Evolutionary conservation across 2,797 vertebrate species (phyloP), one percentile per base, ranked within the genome.

Genomic region (Hylomyscus alleni): DNA sequence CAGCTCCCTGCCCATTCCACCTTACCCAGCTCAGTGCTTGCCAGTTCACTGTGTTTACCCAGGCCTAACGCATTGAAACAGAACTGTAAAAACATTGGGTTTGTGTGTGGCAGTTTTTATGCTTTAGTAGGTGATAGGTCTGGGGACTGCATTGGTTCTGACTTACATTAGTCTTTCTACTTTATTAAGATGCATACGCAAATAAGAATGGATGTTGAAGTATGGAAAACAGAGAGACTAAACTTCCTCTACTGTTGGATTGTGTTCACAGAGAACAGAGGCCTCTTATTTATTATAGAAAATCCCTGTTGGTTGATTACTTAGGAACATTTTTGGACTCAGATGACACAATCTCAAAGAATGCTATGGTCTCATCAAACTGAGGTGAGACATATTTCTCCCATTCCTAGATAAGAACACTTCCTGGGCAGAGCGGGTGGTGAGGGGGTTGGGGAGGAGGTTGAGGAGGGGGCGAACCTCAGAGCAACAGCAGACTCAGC

Each of bases 321-420:
- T 67, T 81, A 84, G 54, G 34, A 89, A 22, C 90, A 50, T 75
- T 93, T 83, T 85, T 96, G 94, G 65, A 89, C 47, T 84, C 82
- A 84, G 89, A 90, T 91, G 86, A 96, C 58, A 93, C 9, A 26
- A 67, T 95, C 95, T 88, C 31, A 94, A 95, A 95, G 89, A 96
- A 95, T 96, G 95, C 11, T 50, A 67, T 65, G 31, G 86, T 94
- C 69, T 56, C 88, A 91, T 84, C 92, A 91, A 31, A 69, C 19
- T 40, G 58, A 85, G 76, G 60, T 96, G 89, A 60, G 62, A 52
- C 37, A 44, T 14, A 14, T 65, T 87, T 91, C 31, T 77, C 40
- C 73, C 88, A 77, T 77, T 93, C 85, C 82, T 65, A 31, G 10
- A 50, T 90, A 24, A 65, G 50, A 75, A 60, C 9, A 50, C 76